Evolutionary conservation across 2,888 invertebrate species (phyloP), one percentile per base, ranked within the genome.

Genomic region (Mellilla xanthometata): DNA sequence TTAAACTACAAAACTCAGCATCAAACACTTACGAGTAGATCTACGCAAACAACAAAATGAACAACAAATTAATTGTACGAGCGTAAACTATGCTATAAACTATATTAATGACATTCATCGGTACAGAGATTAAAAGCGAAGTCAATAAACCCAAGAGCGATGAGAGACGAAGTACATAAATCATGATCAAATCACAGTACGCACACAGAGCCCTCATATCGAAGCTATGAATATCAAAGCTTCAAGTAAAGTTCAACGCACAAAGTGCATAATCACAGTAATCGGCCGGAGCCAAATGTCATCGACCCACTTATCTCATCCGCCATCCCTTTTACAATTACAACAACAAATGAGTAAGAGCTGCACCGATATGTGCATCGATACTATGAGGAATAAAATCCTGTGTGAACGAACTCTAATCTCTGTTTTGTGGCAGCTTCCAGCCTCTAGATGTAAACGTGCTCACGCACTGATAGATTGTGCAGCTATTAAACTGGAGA

Each of bases 361-460:
- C 74, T 81, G 81, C 81, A 82, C 70, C 81, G 85, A 88, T 87
- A 87, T 79, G 80, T 72, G 76, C 83, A 83, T 82, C 83, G 81
- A 86, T 88, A 87, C 79, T 65, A 72, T 15, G 79, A 81, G 85
- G 82, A 86, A 88, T 88, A 88, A 87, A 89, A 88, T 89, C 87
- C 88, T 88, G 89, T 87, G 89, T 88, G 88, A 89, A 89, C 75
- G 89, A 88, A 86, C 89, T 88, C 86, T 88, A 89, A 89, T 89
- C 89, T 88, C 60, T 82, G 85, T 80, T 86, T 78, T 79, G 84
- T 85, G 82, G 77, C 73, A 74, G 79, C 83, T 76, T 79, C 82
- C 83, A 84, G 80, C 74, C 78, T 65, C 60, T 62, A 68, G 81
- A 82, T 81, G 76, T 71, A 72, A 72, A 66, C 70, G 70, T 67